A percentile compares a stretch with the other conserved stretches of the same genome.
phyloP scores from a whole-genome alignment of 2,113 vertebrate species.

The Ameiurus melas region DNA sequence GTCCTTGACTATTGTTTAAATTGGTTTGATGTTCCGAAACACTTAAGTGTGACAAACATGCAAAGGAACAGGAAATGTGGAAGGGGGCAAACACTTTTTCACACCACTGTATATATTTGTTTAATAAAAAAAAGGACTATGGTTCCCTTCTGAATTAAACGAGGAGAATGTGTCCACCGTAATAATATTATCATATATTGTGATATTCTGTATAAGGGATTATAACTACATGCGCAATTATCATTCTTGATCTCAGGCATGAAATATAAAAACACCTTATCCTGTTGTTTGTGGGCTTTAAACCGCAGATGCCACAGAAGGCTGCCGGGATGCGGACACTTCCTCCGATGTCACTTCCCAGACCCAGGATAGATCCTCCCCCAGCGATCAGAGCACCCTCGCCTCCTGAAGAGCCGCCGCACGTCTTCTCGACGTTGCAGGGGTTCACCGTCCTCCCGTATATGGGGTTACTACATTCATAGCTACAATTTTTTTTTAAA shows the following conservation, averaged over 20 bases:
- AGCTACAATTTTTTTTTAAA: conserved; percentile 58
- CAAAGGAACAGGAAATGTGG: no score
- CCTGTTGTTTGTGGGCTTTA: conserved; percentile 67
- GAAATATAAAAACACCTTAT: conserved; percentile 61
- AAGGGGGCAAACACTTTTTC: no score
- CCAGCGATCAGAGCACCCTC: conserved; percentile 71
- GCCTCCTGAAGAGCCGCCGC: conserved; percentile 73
- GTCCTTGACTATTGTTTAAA: no score
- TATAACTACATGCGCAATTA: background rate
- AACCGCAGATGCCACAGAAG: conserved; percentile 75
- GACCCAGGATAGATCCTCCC: conserved; percentile 72
- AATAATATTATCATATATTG: no score
- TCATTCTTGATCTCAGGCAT: background rate
- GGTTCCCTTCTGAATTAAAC: background rate
- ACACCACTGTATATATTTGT: no score
- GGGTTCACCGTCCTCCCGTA: conserved; percentile 72
- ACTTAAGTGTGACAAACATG: no score
- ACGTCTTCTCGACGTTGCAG: conserved; percentile 70
- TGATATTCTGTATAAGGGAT: background rate
- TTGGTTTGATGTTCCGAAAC: no score
- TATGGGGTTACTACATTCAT: conserved; percentile 77
- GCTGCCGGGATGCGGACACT: conserved; percentile 70
- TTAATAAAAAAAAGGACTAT: background rate
- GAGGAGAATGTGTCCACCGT: background rate
- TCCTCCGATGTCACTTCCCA: conserved; percentile 71